Conservation (phyloP, 37 sponge, comb jelly and placozoan species). For the Ianthella basta region DNA sequence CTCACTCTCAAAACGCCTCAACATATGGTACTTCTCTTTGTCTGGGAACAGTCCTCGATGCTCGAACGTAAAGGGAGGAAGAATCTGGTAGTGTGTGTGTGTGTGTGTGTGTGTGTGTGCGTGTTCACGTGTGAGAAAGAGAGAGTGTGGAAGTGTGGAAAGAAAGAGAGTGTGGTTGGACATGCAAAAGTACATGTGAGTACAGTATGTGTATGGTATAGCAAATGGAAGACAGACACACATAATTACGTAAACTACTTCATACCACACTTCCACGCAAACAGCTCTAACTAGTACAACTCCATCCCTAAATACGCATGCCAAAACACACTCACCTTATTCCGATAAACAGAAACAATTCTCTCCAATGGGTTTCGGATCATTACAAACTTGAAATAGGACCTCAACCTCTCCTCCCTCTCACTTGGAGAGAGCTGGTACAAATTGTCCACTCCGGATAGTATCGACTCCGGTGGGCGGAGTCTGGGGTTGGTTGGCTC, state of each 20-base stretch:
- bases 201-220: background rate
- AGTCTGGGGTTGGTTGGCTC: conserved; percentile 37
- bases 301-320: too few species aligned
- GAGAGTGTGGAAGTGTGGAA: background rate
- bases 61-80: too few species aligned
- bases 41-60: too few species aligned
- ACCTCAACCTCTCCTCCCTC: conserved; percentile 14
- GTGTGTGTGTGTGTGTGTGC: conserved; percentile 33
- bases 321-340: conserved; percentile 12
- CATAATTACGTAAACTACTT: too few species aligned
- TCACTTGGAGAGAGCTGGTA: conserved; percentile 5
- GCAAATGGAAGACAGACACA: too few species aligned
- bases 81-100: background rate
- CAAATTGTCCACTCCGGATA: background rate
- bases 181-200: conserved; percentile 1
- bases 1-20: too few species aligned
- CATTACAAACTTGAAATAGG: conserved; percentile 59
- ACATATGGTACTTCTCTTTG: too few species aligned
- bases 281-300: too few species aligned
- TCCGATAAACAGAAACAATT: conserved; percentile 50
- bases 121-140: background rate
- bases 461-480: conserved; percentile 47
- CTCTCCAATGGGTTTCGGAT: conserved; percentile 65
- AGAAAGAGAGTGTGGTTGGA: background rate
- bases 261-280: too few species aligned